A percentile compares a stretch with the other conserved stretches of the same genome.
phyloP scores from a whole-genome alignment of 2,888 invertebrate genomes.

The Athalia rosae region DNA sequence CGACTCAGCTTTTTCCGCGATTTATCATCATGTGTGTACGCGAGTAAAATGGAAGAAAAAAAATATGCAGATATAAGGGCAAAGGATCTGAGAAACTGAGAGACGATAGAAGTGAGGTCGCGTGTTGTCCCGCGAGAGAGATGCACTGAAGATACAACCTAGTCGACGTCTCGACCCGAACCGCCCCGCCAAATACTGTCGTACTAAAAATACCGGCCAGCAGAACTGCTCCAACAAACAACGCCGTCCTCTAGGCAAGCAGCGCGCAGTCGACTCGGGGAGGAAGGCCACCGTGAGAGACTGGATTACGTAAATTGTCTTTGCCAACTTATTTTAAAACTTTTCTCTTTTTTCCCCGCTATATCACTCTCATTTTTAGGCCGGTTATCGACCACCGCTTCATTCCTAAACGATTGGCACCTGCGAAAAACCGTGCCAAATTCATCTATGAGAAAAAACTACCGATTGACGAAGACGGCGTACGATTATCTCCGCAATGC shows the following conservation, averaged over 20 bases:
- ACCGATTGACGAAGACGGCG: no score
- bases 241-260: conserved; percentile 56
- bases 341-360: not conserved
- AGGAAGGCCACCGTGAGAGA: conserved; percentile 48
- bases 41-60: not conserved
- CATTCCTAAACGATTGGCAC: not conserved
- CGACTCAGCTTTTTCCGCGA: no score
- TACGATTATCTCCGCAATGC: no score
- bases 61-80: not conserved
- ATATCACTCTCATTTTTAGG: conserved; percentile 7
- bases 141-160: conserved; percentile 60
- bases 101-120: conserved; percentile 48
- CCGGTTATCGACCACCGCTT: not conserved
- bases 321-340: conserved; percentile 40
- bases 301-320: conserved; percentile 64
- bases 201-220: conserved; percentile 70
- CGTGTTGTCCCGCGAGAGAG: conserved; percentile 54
- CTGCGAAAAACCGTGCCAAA: not conserved
- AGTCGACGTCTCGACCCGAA: conserved; percentile 53
- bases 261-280: conserved; percentile 41
- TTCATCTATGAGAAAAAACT: no score
- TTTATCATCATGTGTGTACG: no score
- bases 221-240: conserved; percentile 63
- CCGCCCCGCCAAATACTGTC: conserved; percentile 70
- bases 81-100: not conserved